Conservation (phyloP, 2,888 invertebrate species). For the Hypolimnas misippus region DNA sequence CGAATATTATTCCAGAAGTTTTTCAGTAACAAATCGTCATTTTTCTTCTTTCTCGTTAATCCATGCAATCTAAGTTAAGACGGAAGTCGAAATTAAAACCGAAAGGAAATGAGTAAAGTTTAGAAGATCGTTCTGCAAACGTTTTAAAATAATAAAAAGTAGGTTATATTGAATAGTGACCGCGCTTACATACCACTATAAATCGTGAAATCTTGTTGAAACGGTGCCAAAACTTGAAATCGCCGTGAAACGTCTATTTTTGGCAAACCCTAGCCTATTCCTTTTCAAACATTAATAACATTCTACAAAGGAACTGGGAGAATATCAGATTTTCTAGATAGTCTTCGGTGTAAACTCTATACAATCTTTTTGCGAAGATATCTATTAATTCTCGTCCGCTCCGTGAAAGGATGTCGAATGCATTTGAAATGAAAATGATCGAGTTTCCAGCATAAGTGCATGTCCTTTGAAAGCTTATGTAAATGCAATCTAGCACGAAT, state of each 20-base stretch:
- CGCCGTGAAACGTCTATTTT: slow-evolving; percentile 33
- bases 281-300: slow-evolving; percentile 33
- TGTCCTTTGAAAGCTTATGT: slow-evolving; percentile 41
- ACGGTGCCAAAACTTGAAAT: slow-evolving; percentile 35
- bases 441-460: slow-evolving; percentile 38
- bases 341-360: slow-evolving; percentile 18
- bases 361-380: slow-evolving; percentile 30
- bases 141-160: slow-evolving; percentile 23
- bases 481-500: slow-evolving; percentile 39
- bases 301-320: slow-evolving; percentile 27
- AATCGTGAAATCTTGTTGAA: slow-evolving; percentile 38
- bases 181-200: slow-evolving; percentile 31
- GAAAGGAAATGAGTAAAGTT: slow-evolving; percentile 31
- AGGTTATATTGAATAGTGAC: slow-evolving; percentile 34
- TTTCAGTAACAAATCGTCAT: slow-evolving; percentile 15
- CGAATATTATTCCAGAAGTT: slow-evolving; percentile 11
- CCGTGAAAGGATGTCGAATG: slow-evolving; percentile 27
- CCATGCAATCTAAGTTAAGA: slow-evolving; percentile 23
- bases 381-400: slow-evolving; percentile 28
- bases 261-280: slow-evolving; percentile 33
- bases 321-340: slow-evolving; percentile 24
- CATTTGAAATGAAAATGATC: slow-evolving; percentile 38
- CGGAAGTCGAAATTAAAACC: slow-evolving; percentile 23
- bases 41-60: slow-evolving; percentile 20
- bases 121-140: slow-evolving; percentile 15